Conservation (phyloP, 2,797 vertebrate species). For the Chrysocyon brachyurus region DNA sequence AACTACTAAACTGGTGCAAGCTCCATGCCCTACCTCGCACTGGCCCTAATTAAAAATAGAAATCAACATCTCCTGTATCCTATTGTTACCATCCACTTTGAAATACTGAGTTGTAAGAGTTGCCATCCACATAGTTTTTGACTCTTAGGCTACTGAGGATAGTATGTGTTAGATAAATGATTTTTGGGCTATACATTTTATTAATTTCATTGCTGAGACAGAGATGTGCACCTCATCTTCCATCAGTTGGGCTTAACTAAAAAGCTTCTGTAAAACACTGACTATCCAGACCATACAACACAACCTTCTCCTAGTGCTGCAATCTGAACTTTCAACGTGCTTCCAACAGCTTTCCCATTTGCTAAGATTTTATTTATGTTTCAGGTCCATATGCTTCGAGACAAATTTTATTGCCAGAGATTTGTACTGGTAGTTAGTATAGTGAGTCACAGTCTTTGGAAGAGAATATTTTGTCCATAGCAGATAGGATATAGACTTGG, state of each 20-base stretch:
- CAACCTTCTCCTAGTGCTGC: background rate
- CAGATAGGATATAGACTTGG: background rate
- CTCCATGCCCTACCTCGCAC: background rate
- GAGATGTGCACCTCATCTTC: background rate
- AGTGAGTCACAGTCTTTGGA: background rate
- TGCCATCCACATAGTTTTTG: background rate
- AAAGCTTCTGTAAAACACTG: background rate
- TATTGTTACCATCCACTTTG: background rate
- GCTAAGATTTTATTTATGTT: background rate
- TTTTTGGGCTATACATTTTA: background rate
- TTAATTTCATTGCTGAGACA: background rate
- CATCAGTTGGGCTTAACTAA: background rate
- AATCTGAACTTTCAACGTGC: background rate
- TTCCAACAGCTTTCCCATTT: background rate
- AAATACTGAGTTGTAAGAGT: background rate
- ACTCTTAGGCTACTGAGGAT: background rate
- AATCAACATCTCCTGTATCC: background rate
- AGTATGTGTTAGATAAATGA: background rate
- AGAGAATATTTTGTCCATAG: background rate
- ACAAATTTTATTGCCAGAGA: background rate
- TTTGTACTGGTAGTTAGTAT: background rate
- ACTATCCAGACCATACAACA: background rate
- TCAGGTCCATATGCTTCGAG: background rate
- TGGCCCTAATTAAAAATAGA: background rate
- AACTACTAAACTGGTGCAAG: background rate